These are phyloP conservation scores for Epistrophe eligans DNA, from an alignment of 2,888 invertebrate genomes.

Conservation along the genomic window DNA sequence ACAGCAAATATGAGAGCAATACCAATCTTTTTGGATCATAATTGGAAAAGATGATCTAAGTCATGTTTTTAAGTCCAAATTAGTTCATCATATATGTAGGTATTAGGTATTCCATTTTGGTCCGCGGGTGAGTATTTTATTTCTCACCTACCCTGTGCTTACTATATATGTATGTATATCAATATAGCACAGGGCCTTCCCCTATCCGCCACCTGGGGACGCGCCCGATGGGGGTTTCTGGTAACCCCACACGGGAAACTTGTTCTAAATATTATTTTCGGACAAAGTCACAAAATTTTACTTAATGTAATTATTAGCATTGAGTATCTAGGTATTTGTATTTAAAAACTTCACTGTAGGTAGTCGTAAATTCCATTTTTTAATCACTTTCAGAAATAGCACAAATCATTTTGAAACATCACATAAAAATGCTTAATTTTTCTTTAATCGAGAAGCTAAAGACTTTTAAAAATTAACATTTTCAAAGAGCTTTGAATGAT, in stretches of 20 bases:
- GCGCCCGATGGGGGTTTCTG: not conserved
- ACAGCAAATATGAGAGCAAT: too few species aligned
- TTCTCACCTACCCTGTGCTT: too few species aligned
- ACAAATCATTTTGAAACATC: not conserved
- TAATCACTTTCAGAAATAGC: not conserved
- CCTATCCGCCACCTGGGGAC: slow-evolving; percentile 6
- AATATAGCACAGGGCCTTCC: not conserved
- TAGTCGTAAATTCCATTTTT: not conserved
- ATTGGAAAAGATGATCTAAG: too few species aligned
- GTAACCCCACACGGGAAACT: not conserved
- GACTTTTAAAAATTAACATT: not conserved
- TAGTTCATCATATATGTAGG: too few species aligned
- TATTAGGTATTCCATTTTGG: too few species aligned
- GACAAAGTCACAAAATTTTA: not conserved
- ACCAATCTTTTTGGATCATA: too few species aligned
- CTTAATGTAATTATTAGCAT: too few species aligned
- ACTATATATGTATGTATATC: too few species aligned
- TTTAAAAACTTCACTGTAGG: too few species aligned
- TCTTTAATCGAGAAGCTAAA: not conserved
- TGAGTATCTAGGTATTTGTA: too few species aligned
- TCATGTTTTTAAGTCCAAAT: too few species aligned
- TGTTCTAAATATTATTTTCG: not conserved
- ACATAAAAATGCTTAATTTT: not conserved
- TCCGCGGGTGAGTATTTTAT: too few species aligned
- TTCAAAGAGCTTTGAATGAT: not conserved